Percentiles rank a stretch among this genome's conserved stretches.
Conservation (phyloP, 2,113 vertebrate genomes). For the Macaca fascicularis region T2T-MFA8v1.1 NC_088392.1:3795501-3796000, state of each 20-base stretch:
- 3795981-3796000: accelerated
- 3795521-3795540: accelerated
- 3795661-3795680: background rate
- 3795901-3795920: accelerated
- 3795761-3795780: no score
- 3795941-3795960: accelerated
- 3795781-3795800: no score
- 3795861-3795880: accelerated
- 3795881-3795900: accelerated
- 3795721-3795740: accelerated
- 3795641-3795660: background rate
- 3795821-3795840: accelerated
- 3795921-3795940: accelerated
- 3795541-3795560: accelerated
- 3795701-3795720: accelerated
- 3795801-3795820: no score
- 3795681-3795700: background rate
- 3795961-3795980: accelerated
- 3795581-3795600: background rate
- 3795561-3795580: background rate
- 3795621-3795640: accelerated
- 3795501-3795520: accelerated
- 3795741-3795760: background rate
- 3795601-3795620: background rate
- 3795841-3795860: background rate